Conservation (phyloP, 1,140 invertebrate genomes). For the Notospermus geniculatus region DNA sequence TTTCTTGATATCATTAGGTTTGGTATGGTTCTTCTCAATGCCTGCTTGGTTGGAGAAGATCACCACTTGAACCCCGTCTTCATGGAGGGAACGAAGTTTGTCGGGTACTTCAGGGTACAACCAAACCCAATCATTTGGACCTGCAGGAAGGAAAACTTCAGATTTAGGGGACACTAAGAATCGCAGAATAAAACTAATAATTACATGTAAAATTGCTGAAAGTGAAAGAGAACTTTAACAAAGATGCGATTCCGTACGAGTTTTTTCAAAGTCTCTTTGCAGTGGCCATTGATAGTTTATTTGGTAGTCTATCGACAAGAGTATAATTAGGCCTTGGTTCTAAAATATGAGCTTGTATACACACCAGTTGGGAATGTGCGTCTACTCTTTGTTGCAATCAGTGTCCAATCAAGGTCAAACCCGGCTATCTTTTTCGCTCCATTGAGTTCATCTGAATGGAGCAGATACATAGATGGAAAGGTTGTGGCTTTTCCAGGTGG, state of each 20-base stretch:
- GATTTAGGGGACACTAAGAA: no score
- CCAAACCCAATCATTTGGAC: slow-evolving; percentile 47
- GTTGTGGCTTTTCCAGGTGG: no score
- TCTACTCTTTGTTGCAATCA: slow-evolving; percentile 47
- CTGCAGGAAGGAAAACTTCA: slow-evolving; percentile 17
- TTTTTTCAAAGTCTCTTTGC: no score
- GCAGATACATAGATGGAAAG: no score
- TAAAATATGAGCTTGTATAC: not conserved
- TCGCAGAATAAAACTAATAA: no score
- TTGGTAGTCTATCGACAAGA: no score
- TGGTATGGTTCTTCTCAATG: slow-evolving; percentile 49
- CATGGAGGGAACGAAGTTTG: slow-evolving; percentile 38
- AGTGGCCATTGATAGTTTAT: no score
- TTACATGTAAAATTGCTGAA: no score
- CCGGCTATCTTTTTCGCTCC: slow-evolving; percentile 35
- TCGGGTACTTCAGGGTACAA: slow-evolving; percentile 42
- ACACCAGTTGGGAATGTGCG: slow-evolving; percentile 47
- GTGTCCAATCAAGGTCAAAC: slow-evolving; percentile 51
- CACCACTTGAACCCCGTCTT: slow-evolving; percentile 42
- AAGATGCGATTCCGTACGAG: no score
- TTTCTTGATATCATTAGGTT: slow-evolving; percentile 38
- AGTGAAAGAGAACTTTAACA: no score
- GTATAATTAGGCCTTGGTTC: not conserved
- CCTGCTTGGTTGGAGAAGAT: slow-evolving; percentile 53
- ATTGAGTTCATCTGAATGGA: slow-evolving; percentile 27